Conservation (phyloP, 2,888 invertebrate genomes). For the Siphonodentalium dalli region DNA sequence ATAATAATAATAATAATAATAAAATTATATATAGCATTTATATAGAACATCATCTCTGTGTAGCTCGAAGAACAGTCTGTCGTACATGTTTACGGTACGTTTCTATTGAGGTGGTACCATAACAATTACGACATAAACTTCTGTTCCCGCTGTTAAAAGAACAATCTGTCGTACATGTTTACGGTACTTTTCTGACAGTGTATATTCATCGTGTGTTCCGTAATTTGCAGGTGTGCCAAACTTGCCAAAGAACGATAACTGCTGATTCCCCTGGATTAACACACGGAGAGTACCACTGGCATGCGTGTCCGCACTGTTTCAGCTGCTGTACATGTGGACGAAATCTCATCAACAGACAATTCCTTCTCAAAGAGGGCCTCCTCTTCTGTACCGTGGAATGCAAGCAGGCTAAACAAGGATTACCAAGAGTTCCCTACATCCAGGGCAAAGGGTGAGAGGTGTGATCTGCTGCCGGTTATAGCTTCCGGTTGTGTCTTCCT, state of each 20-base stretch:
- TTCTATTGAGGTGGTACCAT: too few species aligned
- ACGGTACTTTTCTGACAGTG: not conserved
- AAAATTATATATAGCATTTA: too few species aligned
- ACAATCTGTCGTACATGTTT: not conserved
- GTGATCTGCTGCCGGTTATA: too few species aligned
- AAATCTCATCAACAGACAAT: slow-evolving; percentile 50
- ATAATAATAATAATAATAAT: too few species aligned
- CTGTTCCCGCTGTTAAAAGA: too few species aligned
- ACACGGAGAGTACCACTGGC: slow-evolving; percentile 53
- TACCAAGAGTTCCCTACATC: too few species aligned
- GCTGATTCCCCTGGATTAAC: slow-evolving; percentile 53
- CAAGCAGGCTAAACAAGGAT: too few species aligned
- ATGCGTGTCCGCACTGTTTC: slow-evolving; percentile 57
- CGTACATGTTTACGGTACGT: not conserved
- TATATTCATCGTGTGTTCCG: not conserved
- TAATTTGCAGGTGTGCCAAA: slow-evolving; percentile 43
- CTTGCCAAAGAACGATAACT: slow-evolving; percentile 49
- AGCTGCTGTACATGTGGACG: slow-evolving; percentile 47
- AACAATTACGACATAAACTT: too few species aligned
- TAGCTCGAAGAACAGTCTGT: too few species aligned
- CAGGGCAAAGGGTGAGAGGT: too few species aligned
- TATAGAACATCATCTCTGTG: too few species aligned
- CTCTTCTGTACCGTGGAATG: slow-evolving; percentile 49
- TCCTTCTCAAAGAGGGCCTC: slow-evolving; percentile 46
- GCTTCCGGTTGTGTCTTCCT: too few species aligned